These are phyloP conservation scores for Copsychus sechellarum DNA, from an alignment of 2,113 vertebrate genomes.

Conservation along the genomic window DNA sequence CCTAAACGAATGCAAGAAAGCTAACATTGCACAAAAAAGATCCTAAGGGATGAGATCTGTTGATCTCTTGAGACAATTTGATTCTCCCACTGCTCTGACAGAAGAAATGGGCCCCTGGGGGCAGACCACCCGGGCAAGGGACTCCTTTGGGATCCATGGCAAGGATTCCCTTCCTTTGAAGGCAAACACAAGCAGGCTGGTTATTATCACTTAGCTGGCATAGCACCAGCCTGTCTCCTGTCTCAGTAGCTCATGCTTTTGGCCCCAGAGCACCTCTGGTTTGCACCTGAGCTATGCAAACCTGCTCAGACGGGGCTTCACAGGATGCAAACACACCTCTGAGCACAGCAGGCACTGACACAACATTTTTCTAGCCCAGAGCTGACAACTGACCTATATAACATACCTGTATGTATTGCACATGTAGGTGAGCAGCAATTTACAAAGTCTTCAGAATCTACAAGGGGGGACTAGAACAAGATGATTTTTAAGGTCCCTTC, in stretches of 20 bases:
- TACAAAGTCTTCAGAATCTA: not conserved
- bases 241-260: not conserved
- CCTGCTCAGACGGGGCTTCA: not conserved
- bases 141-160: not conserved
- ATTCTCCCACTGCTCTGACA: not conserved
- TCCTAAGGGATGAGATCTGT: not conserved
- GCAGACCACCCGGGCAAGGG: not conserved
- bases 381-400: not conserved
- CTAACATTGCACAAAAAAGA: not conserved
- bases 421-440: not conserved
- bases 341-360: not conserved
- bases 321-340: not conserved
- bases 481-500: not conserved
- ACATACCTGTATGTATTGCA: accelerated
- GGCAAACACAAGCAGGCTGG: not conserved
- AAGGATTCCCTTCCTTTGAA: not conserved
- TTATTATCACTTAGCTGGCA: not conserved
- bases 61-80: not conserved
- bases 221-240: not conserved
- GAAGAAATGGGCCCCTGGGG: not conserved
- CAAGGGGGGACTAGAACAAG: not conserved
- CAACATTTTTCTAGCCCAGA: not conserved
- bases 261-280: not conserved
- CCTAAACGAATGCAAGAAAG: not conserved
- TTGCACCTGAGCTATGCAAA: not conserved